These are phyloP conservation scores for Opisthograptis luteolata DNA, from an alignment of 2,888 invertebrate species.

Conservation along the genomic window DNA sequence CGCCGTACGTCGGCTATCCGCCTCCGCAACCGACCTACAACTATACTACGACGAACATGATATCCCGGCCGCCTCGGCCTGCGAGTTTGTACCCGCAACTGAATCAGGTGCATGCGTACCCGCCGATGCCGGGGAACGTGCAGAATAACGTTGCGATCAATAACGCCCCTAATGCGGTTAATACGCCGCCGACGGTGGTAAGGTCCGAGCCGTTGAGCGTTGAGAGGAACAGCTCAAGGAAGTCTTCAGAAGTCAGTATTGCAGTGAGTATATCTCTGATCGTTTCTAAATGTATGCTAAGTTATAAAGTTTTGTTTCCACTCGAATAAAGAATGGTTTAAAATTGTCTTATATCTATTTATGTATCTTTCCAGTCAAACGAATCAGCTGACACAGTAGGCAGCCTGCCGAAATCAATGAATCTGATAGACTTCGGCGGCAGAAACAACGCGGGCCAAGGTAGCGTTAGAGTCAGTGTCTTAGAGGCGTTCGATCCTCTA, in stretches of 20 bases:
- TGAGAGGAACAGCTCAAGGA: constrained; percentile 59
- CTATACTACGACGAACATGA: constrained; percentile 74
- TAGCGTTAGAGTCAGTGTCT: constrained; percentile 87
- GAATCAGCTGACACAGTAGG: constrained; percentile 70
- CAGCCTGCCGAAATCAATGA: constrained; percentile 68
- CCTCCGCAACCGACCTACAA: constrained; percentile 55
- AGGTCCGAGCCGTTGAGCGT: too few relatives aligned
- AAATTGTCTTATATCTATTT: background rate
- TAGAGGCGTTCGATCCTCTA: constrained; percentile 95
- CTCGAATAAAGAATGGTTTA: background rate
- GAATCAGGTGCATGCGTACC: constrained; percentile 63
- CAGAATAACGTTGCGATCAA: constrained; percentile 5
- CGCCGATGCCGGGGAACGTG: constrained; percentile 30
- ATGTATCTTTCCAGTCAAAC: constrained; percentile 62
- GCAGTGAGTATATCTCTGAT: constrained; percentile 20
- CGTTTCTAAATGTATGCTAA: too few relatives aligned
- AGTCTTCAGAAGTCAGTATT: constrained; percentile 66
- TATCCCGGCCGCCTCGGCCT: constrained; percentile 65
- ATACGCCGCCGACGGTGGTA: too few relatives aligned
- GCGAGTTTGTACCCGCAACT: constrained; percentile 63
- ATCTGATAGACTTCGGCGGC: constrained; percentile 77
- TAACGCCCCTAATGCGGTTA: background rate
- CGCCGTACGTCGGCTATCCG: constrained; percentile 60
- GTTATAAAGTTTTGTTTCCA: too few relatives aligned
- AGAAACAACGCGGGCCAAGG: constrained; percentile 62